Conservation (phyloP, 1,140 invertebrate species). For the Heterodera schachtii region DNA sequence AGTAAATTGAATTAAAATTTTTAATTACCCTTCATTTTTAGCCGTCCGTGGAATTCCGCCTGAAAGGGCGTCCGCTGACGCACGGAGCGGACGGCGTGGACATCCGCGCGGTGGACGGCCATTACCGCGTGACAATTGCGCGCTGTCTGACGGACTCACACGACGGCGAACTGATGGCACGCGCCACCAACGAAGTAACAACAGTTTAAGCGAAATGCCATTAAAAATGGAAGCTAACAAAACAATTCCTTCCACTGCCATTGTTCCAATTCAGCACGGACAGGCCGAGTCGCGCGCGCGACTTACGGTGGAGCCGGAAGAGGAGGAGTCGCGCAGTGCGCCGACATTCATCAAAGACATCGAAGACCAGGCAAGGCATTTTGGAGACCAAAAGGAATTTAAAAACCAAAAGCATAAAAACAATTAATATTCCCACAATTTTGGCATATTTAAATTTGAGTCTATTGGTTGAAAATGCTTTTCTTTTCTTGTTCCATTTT, state of each 20-base stretch:
- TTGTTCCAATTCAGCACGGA: constrained; percentile 36
- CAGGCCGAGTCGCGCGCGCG: constrained; percentile 60
- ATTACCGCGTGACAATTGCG: constrained; percentile 53
- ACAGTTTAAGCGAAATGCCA: background rate
- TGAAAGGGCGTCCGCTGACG: constrained; percentile 48
- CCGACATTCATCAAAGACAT: constrained; percentile 65
- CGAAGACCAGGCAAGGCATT: constrained; percentile 56
- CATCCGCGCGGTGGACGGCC: constrained; percentile 55
- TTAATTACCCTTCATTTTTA: background rate
- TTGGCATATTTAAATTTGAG: too few relatives aligned
- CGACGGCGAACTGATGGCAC: constrained; percentile 60
- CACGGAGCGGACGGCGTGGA: constrained; percentile 58
- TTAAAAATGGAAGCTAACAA: background rate
- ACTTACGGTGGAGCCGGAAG: constrained; percentile 58
- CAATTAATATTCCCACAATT: too few relatives aligned
- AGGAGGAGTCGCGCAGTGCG: constrained; percentile 59
- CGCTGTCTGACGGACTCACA: constrained; percentile 56
- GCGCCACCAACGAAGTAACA: constrained; percentile 51
- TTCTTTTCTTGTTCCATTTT: too few relatives aligned
- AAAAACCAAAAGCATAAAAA: constrained; percentile 2
- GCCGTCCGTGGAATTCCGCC: constrained; percentile 39
- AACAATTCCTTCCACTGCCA: too few relatives aligned
- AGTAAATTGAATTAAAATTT: too few relatives aligned
- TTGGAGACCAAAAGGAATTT: background rate
- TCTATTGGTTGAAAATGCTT: too few relatives aligned